These are phyloP conservation scores for Triplophysa dalaica DNA, from an alignment of 2,113 vertebrate genomes.

Conservation along the genomic window DNA sequence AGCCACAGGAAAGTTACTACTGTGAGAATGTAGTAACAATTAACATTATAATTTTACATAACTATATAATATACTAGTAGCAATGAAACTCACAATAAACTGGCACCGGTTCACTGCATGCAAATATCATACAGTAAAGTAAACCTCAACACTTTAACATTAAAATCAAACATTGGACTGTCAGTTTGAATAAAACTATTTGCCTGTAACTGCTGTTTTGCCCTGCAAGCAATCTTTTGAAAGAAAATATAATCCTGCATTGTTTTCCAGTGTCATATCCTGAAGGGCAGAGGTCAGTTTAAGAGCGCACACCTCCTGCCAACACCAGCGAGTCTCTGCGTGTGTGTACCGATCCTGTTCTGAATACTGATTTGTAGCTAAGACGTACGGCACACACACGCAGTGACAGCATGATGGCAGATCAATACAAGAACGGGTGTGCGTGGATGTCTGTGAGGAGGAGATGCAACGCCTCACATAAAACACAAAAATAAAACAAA, in stretches of 20 bases:
- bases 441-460: slow-evolving; percentile 4
- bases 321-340: slow-evolving; percentile 6
- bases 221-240: slow-evolving; percentile 14
- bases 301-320: slow-evolving; percentile 30
- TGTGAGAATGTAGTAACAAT: too few species aligned
- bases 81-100: too few species aligned
- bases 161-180: neutral
- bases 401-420: slow-evolving; percentile 21
- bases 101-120: too few species aligned
- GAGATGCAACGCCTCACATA: neutral
- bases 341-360: slow-evolving; percentile 33
- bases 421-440: slow-evolving; percentile 30
- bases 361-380: slow-evolving; percentile 45
- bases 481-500: neutral
- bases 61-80: too few species aligned
- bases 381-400: slow-evolving; percentile 18
- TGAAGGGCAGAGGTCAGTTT: slow-evolving; percentile 29
- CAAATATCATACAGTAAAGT: neutral
- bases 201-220: slow-evolving; percentile 10
- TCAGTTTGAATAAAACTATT: slow-evolving; percentile 4
- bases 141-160: neutral
- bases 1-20: too few species aligned
- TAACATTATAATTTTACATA: too few species aligned
- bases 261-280: slow-evolving; percentile 20
- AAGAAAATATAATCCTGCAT: slow-evolving; percentile 32